Evolutionary conservation across 1,140 invertebrate species (phyloP).

Genomic region (Meloidogyne chitwoodi): DNA sequence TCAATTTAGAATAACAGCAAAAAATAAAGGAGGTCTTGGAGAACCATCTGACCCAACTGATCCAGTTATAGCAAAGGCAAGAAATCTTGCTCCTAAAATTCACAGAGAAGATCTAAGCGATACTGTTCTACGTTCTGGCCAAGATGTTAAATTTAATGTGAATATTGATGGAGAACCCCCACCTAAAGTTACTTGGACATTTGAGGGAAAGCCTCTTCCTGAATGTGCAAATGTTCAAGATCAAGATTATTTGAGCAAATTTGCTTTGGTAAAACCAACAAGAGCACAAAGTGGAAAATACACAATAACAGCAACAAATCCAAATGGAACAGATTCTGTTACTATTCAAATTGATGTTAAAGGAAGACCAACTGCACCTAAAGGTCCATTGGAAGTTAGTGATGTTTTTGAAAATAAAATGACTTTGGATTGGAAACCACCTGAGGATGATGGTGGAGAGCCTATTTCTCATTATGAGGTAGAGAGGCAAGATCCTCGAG

Average conservation of each 20-base stretch:
- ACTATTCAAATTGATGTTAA: constrained; percentile 75
- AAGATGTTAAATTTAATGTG: constrained; percentile 77
- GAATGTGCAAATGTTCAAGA: constrained; percentile 66
- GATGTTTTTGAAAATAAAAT: constrained; percentile 87
- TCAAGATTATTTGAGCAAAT: constrained; percentile 81
- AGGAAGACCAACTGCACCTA: constrained; percentile 68
- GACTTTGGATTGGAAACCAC: constrained; percentile 88
- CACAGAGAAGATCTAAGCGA: constrained; percentile 81
- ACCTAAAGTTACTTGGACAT: constrained; percentile 65
- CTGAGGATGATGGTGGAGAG: constrained; percentile 86
- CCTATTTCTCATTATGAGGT: constrained; percentile 67
- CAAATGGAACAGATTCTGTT: constrained; percentile 52
- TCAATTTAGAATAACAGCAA: constrained; percentile 87
- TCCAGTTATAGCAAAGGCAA: constrained; percentile 73
- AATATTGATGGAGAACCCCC: constrained; percentile 84
- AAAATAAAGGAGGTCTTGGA: constrained; percentile 90
- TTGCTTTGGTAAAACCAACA: constrained; percentile 77
- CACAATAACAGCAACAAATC: constrained; percentile 70
- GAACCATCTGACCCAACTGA: constrained; percentile 88
- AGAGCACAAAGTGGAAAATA: constrained; percentile 82
- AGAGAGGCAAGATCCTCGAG: constrained; percentile 53
- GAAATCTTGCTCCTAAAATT: constrained; percentile 76
- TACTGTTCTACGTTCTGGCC: constrained; percentile 78
- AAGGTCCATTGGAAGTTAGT: constrained; percentile 81
- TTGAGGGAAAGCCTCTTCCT: constrained; percentile 40